Base-by-base conservation (phyloP, 2,113 vertebrate genomes). In the Setophaga coronata region DNA sequence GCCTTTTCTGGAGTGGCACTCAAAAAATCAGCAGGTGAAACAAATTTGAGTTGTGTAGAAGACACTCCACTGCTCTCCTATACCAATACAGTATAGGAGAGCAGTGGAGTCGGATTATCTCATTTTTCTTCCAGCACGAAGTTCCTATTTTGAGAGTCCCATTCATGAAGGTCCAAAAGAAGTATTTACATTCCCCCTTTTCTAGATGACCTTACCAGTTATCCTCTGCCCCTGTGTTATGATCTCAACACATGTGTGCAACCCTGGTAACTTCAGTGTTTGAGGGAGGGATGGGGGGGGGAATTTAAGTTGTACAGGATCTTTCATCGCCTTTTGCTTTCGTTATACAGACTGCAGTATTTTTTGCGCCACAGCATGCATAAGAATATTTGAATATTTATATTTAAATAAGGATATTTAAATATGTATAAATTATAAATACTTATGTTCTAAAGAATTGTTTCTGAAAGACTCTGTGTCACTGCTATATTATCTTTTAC, bases 201-300 rank as follows among this genome's bases (percentile, higher is more conserved):
- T 97, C 96, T 95, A 98, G 21, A 82, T 96, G 91, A 96, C 94
- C 97, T 96, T 97, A 94, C 96, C 96, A 97, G 96, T 95, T 98
- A 97, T 97, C 95, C 97, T 82, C 92, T 97, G 97, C 97, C 97
- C 97, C 91, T 86, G 43, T 96, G 92, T 92, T 94, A 92, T 79
- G 97, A 95, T 74, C 76, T 97, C 94, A 97, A 98, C 97, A 95
- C 94, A 97, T 97, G 95, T 91, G 83, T 66, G 56, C 74, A 82
- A 90, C 67, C 76, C 88, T 92, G 89, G 93, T 81, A 93, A 90
- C 82, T 67, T 65, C 76, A 89, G 74, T 65, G 86, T 86, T 89
- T 56, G 56, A 53, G 67, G 64, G 56, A 94, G 67, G 72, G 29
- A 12, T 34, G 58, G 21, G 45, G 67, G 88, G 42, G 21, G 18